Conservation (phyloP, 2,113 vertebrate species). For the Oreotrochilus melanogaster region DNA sequence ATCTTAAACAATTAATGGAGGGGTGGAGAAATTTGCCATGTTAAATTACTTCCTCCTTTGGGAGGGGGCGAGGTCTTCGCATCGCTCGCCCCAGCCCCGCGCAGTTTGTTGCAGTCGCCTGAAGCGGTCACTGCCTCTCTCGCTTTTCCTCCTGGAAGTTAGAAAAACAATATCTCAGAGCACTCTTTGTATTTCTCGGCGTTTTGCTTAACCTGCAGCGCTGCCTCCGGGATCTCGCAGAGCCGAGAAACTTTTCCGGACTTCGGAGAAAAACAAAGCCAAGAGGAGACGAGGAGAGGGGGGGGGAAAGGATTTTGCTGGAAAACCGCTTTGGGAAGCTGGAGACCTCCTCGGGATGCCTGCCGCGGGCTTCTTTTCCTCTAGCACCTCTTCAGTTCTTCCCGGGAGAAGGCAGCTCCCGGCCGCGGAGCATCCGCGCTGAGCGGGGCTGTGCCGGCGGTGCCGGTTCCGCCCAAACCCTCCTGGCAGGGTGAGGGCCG, state of each 20-base stretch:
- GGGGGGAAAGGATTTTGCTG: not conserved
- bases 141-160: conserved; percentile 32
- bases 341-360: conserved; percentile 3
- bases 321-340: conserved; percentile 10
- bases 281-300: not conserved
- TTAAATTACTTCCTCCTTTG: conserved; percentile 68
- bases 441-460: not conserved
- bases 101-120: conserved; percentile 44
- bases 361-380: not conserved
- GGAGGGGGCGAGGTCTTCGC: conserved; percentile 48
- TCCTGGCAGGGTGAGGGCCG: not conserved
- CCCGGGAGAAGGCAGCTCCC: not conserved
- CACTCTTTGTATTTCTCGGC: not conserved
- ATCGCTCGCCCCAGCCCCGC: not conserved
- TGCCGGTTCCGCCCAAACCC: not conserved
- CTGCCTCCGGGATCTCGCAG: not conserved
- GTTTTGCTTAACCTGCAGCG: not conserved
- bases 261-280: not conserved
- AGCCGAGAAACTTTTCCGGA: not conserved
- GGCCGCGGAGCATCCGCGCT: not conserved
- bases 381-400: not conserved
- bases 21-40: conserved; percentile 68
- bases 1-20: conserved; percentile 69
- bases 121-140: conserved; percentile 54
- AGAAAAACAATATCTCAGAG: not conserved